Evolutionary conservation across 92 coral and sea anemone genomes (phyloP).

Genomic region (Porites rus): DNA sequence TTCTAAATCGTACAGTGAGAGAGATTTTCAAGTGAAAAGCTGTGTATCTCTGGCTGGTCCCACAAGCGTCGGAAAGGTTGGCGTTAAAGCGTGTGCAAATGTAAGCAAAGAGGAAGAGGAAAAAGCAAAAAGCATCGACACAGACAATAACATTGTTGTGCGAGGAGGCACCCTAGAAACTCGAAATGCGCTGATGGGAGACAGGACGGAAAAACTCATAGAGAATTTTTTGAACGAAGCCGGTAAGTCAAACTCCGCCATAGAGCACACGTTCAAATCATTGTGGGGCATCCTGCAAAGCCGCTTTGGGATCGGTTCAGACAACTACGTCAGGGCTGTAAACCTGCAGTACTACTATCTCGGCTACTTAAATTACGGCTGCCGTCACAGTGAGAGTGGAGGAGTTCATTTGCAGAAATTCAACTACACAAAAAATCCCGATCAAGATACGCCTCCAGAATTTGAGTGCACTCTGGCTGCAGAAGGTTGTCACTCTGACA

Average conservation of each 20-base stretch:
- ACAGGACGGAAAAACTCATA: not conserved
- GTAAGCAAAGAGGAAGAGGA: not conserved
- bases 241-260: not conserved
- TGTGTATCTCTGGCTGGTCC: conserved; percentile 13
- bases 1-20: conserved; percentile 9
- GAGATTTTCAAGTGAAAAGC: conserved; percentile 21
- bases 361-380: not conserved
- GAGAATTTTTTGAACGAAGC: not conserved
- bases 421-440: not conserved
- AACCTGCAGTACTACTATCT: too few species aligned
- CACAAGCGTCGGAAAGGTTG: not conserved
- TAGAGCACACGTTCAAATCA: not conserved
- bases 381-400: not conserved
- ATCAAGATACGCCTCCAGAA: not conserved
- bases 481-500: conserved; percentile 5
- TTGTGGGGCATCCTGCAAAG: not conserved
- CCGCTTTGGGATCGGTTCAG: not conserved
- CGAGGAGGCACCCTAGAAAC: too few species aligned
- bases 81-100: conserved; percentile 18
- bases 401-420: not conserved
- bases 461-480: conserved; percentile 10
- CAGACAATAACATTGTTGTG: too few species aligned
- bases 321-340: not conserved
- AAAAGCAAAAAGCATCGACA: not conserved
- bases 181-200: not conserved